A percentile compares a stretch with the other conserved stretches of the same genome.
These are phyloP conservation scores for Syngnathoides biaculeatus DNA, from an alignment of 2,113 vertebrate genomes.

Conservation along the genomic window DNA sequence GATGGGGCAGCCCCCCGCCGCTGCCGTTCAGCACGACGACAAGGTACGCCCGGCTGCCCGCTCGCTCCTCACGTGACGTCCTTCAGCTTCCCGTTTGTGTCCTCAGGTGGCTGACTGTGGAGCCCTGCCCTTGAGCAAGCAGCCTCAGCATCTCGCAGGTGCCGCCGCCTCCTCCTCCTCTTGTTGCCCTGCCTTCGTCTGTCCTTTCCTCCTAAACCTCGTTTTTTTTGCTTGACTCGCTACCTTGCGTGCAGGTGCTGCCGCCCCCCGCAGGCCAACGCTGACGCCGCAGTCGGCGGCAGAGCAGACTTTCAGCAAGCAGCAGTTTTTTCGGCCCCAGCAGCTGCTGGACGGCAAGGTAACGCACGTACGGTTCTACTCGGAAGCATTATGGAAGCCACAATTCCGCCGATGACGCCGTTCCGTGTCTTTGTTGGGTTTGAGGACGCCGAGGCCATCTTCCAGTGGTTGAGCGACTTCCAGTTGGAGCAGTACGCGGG, in stretches of 20 bases:
- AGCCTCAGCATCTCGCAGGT: slow-evolving; percentile 69
- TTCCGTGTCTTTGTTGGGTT: background rate
- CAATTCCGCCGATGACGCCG: background rate
- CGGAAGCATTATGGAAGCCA: background rate
- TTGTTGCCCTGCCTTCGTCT: background rate
- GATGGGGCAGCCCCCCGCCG: slow-evolving; percentile 11
- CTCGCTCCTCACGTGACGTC: background rate
- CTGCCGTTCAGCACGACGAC: slow-evolving; percentile 37
- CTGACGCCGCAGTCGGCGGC: slow-evolving; percentile 65
- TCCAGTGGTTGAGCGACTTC: slow-evolving; percentile 92
- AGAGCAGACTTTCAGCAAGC: slow-evolving; percentile 79
- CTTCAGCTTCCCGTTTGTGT: background rate
- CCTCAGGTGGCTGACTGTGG: slow-evolving; percentile 71
- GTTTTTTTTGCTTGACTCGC: background rate
- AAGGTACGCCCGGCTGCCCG: slow-evolving; percentile 33
- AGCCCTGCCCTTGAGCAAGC: slow-evolving; percentile 61
- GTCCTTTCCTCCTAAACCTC: background rate
- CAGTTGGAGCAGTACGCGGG: slow-evolving; percentile 87
- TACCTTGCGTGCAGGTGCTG: slow-evolving; percentile 1
- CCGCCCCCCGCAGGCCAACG: slow-evolving; percentile 56
- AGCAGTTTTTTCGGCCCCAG: slow-evolving; percentile 82
- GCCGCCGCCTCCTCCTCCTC: background rate
- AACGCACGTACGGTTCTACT: background rate
- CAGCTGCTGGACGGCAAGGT: slow-evolving; percentile 91
- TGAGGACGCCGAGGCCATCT: slow-evolving; percentile 91